Conservation (phyloP, 2,113 vertebrate species). For the Pterocles burchelli region DNA sequence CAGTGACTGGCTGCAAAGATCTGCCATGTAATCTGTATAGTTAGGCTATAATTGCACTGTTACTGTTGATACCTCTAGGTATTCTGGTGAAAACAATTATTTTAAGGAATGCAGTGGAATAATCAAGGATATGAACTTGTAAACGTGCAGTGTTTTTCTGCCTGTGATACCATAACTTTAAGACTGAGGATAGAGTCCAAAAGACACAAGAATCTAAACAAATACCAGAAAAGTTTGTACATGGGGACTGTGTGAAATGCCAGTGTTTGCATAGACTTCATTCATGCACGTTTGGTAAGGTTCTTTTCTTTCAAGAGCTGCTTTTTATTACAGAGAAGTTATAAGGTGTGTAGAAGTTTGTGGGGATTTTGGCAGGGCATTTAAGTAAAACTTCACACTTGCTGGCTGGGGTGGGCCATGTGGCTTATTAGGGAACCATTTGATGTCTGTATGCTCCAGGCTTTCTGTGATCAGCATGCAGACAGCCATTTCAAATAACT, state of each 20-base stretch:
- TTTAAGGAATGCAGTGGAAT: neutral
- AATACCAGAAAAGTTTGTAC: neutral
- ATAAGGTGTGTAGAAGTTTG: neutral
- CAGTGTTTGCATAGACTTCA: neutral
- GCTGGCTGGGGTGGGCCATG: neutral
- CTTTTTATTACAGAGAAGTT: constrained; percentile 1
- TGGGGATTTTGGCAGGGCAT: neutral
- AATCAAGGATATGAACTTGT: neutral
- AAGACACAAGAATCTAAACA: neutral
- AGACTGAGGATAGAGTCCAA: neutral
- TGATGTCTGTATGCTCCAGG: neutral
- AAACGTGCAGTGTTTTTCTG: neutral
- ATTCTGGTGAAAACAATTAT: neutral
- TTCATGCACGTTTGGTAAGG: neutral
- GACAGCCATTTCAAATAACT: neutral
- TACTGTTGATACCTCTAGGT: neutral
- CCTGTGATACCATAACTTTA: neutral
- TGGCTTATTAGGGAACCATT: neutral
- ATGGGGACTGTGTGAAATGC: neutral
- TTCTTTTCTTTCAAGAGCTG: neutral
- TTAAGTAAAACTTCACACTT: neutral
- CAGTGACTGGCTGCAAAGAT: neutral
- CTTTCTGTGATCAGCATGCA: neutral
- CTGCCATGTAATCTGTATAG: neutral
- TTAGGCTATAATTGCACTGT: neutral